Evolutionary conservation across 2,888 invertebrate genomes (phyloP), one percentile per base, ranked within the genome.

Genomic region (Colletes collaris): DNA sequence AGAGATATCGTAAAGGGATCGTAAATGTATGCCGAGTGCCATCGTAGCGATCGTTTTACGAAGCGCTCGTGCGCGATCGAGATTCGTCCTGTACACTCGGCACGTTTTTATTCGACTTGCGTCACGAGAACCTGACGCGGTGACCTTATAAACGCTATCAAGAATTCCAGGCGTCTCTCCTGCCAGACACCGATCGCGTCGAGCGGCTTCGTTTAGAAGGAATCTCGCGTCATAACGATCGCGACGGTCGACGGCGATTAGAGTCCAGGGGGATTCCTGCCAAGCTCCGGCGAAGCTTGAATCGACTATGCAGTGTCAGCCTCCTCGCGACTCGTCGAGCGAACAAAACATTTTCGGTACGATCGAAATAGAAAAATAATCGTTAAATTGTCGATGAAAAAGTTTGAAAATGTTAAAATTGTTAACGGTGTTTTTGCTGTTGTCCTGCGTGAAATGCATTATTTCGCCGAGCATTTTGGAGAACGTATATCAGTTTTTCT

Each of bases 401-500:
- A 5, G 16, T 7, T 62, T 4, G 19, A 56, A 19, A 16, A 84
- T 82, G 79, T 37, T 79, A 11, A 75, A 37, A 35, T 10, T 10
- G 7, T 52, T 72, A 4, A 3, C 11, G 3, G 19, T 7, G 3
- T 0, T 78, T 3, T 16, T 79, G 2, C 16, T 68, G 0, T 19
- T 85, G 11, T 56, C 72, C 0, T 16, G 44, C 13, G 74, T 7
- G 19, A 66, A 67, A n/a, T 66, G 65, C 16, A 72, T 81, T 0
- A 4, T 86, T 0, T 71, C 88, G 0, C 53, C 88, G 0, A 75
- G 77, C 0, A 65, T 87, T n/a, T 40, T 87, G 16, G 85, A 86
- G n/a, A 83, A 82, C 6, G 75, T 89, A 0, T 76, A 85, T 13
- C 77, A 84, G 58, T 86, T 81, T 72, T 83, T 88, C 64, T 59